phyloP scores from a whole-genome alignment of 2,113 vertebrate species.

The Hiodon tergisus region DNA sequence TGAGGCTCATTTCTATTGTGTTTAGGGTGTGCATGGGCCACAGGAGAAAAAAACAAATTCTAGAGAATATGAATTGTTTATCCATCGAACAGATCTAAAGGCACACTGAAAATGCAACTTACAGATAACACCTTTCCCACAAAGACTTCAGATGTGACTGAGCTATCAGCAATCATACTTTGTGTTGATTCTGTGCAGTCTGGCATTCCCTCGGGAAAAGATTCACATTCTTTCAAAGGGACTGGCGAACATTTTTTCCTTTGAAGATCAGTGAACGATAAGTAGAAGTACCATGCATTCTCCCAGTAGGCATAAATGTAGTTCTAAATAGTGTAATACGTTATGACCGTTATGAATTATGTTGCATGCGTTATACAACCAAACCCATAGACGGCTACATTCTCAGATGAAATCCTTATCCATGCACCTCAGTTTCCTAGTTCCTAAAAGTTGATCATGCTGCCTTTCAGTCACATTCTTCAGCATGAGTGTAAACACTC shows the following conservation, averaged over 20 bases:
- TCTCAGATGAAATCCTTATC: neutral
- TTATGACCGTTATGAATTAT: neutral
- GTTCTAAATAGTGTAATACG: neutral
- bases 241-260: slow-evolving; percentile 25
- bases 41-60: no score
- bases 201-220: slow-evolving; percentile 32
- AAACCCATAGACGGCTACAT: neutral
- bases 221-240: slow-evolving; percentile 23
- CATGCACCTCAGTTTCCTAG: neutral
- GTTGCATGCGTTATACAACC: neutral
- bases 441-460: neutral
- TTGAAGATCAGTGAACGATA: slow-evolving; percentile 44
- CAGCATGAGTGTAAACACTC: neutral
- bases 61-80: no score
- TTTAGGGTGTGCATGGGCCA: no score
- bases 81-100: neutral
- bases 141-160: slow-evolving; percentile 10
- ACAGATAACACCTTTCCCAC: slow-evolving; percentile 30
- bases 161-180: slow-evolving; percentile 23
- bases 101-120: slow-evolving; percentile 18
- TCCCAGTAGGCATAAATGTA: neutral
- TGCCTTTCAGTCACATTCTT: neutral
- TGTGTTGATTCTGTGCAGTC: slow-evolving; percentile 23
- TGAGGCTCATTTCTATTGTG: no score
- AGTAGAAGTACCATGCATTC: slow-evolving; percentile 22